Evolutionary conservation across 1,140 invertebrate genomes (phyloP), one percentile per base, ranked within the genome.

Genomic region (Lysiphlebus fabarum): DNA sequence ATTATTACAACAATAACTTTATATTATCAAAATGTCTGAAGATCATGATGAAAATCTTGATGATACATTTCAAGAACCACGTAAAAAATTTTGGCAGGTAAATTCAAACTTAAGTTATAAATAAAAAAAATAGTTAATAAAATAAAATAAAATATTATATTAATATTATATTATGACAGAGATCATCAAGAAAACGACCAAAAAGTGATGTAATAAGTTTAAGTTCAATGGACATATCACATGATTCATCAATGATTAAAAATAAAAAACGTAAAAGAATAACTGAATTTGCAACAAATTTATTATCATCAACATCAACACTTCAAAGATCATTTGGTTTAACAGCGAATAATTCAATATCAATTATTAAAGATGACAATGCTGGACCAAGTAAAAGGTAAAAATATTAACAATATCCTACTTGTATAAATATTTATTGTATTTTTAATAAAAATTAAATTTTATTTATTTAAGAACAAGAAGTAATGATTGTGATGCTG

Each of bases 21-120:
- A n/a, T n/a, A n/a, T n/a, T n/a, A n/a, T n/a, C n/a, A 58, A 61
- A 58, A 66, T 60, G 50, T 63, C 67, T 59, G 65, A 67, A 44
- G 69, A 75, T 37, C 70, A 67, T 34, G 69, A 70, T 53, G 60
- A 63, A 14, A 71, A 70, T 7, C 65, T 68, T 40, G 71, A 74
- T 47, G 73, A 76, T 34, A 64, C 63, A 7, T 76, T 78, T 53
- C 72, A 71, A 59, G 75, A 78, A 56, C 75, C 76, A 6, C 67
- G 68, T 41, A 77, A 72, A 47, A 73, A 68, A 41, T 78, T 78
- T 62, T 77, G 75, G 73, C 63, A 77, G 69, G 76, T 78, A 45
- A 73, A 67, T 62, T 49, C 6, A 43, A 45, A 41, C 5, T 50
- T 53, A 37, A 51, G 42, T 37, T 38, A 5, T 43, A 47, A 42